A percentile compares a stretch with the other conserved stretches of the same genome.
Conservation (phyloP, 2,888 invertebrate species). For the Yponomeuta malinellus region DNA sequence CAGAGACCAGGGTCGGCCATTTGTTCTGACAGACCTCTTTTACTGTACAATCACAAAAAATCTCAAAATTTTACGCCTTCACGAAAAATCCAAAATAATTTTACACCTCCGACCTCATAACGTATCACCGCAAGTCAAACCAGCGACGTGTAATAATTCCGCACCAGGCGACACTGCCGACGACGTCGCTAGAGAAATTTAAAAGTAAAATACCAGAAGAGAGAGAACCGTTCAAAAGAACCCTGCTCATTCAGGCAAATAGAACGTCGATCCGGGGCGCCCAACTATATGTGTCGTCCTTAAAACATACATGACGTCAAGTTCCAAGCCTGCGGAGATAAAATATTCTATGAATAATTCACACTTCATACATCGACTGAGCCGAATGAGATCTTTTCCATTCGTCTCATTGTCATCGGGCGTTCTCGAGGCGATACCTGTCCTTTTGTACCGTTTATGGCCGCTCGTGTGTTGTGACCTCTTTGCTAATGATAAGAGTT, state of each 20-base stretch:
- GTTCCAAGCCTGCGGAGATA: constrained; percentile 44
- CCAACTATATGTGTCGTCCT: constrained; percentile 15
- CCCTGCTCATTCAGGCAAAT: constrained; percentile 14
- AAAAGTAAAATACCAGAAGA: constrained; percentile 6
- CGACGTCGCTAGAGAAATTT: constrained; percentile 1
- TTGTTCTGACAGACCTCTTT: no score
- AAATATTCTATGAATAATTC: constrained; percentile 70
- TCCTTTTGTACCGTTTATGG: neutral
- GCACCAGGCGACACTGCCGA: neutral
- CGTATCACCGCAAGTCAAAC: neutral
- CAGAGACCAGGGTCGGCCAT: no score
- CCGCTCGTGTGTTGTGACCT: neutral
- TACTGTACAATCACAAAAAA: no score
- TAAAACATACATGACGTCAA: constrained; percentile 53
- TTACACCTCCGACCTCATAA: neutral
- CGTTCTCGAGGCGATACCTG: neutral
- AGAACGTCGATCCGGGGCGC: constrained; percentile 16
- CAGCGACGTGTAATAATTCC: neutral
- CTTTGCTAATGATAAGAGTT: neutral
- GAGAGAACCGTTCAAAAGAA: neutral
- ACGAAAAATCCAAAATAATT: neutral
- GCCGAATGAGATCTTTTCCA: constrained; percentile 43
- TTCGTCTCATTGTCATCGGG: constrained; percentile 26
- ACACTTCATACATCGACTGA: constrained; percentile 52
- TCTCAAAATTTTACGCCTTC: no score